Conservation (phyloP, 2,797 vertebrate species). For the Pipistrellus nathusii region DNA sequence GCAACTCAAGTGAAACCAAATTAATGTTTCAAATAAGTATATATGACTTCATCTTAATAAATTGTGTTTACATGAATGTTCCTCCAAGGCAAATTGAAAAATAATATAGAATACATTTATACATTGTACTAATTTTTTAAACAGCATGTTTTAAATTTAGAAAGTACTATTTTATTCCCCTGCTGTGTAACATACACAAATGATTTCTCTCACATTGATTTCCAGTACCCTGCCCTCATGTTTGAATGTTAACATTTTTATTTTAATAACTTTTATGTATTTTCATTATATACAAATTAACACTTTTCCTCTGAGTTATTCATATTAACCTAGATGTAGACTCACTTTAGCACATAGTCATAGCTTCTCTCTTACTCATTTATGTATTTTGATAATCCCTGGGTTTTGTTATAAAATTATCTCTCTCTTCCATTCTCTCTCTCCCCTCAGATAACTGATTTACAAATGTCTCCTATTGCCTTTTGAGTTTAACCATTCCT, state of each 20-base stretch:
- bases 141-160: constrained; percentile 5
- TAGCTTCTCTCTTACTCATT: neutral
- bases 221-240: neutral
- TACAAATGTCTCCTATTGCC: neutral
- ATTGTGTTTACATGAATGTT: constrained; percentile 38
- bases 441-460: neutral
- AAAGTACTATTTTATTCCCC: neutral
- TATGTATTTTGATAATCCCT: neutral
- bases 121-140: constrained; percentile 11
- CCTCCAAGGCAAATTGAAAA: neutral
- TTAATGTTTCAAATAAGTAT: constrained; percentile 27
- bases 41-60: neutral
- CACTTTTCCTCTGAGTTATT: neutral
- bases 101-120: neutral
- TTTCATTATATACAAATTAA: neutral
- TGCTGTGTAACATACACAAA: neutral
- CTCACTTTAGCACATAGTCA: neutral
- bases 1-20: neutral
- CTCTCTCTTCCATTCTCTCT: neutral
- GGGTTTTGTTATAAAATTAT: neutral
- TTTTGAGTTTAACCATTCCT: neutral
- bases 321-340: neutral
- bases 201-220: neutral
- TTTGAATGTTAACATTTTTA: neutral
- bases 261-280: neutral